Base-by-base conservation (phyloP, 30 jellyfish, hydroid and myxozoan species). In the Clytia hemisphaerica region DNA sequence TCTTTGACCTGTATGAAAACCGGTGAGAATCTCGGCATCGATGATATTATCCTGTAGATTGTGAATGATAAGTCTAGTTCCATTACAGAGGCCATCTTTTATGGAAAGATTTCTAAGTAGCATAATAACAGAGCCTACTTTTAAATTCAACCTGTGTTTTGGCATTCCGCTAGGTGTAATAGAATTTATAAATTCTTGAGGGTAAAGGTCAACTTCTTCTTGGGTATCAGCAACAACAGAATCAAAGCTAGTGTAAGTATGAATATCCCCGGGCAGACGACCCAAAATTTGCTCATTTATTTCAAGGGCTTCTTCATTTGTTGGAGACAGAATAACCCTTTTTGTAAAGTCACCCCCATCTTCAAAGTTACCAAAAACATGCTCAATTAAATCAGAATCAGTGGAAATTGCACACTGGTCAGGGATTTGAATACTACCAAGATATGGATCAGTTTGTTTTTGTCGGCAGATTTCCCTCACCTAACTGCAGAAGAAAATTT, bases 101-200 rank as follows among this genome's bases (percentile, higher is more conserved):
- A 45, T 10, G 57, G 60, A 80, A 61, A n/a, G n/a, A 46, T 72
- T 58, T 50, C 92, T 27, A 33, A 80, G 64, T 12, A 59, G 61
- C 82, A 71, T 71, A 12, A 72, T 61, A 3, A 38, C 60, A 2
- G 82, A 82, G 22, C 93, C 83, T 44, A 72, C 64, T 35, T 80
- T 58, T 33, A 80, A 45, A 33, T 58, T 61, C 37, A 80, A 73
- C 32, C 32, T 25, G 73, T 80, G 93, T 26, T 83, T 67, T 16
- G 91, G 93, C 76, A 61, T 72, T 16, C 76, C n/a, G n/a, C n/a
- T n/a, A n/a, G n/a, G n/a, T n/a, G n/a, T n/a, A n/a, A n/a, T n/a
- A n/a, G n/a, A n/a, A n/a, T n/a, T n/a, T n/a, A n/a, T n/a, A n/a
- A n/a, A n/a, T n/a, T n/a, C n/a, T n/a, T n/a, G n/a, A n/a, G n/a